These are phyloP conservation scores for Anastatus disparis DNA, from an alignment of 1,140 invertebrate species.

Conservation along the genomic window DNA sequence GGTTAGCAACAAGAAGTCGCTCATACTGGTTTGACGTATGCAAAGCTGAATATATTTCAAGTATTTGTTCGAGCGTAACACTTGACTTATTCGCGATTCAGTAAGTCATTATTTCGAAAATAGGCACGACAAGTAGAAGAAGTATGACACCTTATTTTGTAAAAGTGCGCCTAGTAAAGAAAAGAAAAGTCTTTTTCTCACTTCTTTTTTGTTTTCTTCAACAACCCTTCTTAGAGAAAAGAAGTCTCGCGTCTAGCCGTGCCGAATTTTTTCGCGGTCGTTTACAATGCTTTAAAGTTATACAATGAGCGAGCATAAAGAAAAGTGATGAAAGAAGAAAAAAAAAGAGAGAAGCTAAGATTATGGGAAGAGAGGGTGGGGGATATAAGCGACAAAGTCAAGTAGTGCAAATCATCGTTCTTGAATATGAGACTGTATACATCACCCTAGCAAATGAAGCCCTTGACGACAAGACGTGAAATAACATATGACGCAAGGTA, in stretches of 20 bases:
- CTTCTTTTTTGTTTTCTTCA: too few relatives aligned
- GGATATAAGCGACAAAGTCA: background rate
- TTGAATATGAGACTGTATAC: constrained; percentile 19
- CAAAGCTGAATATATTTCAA: too few relatives aligned
- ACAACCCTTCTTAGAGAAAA: too few relatives aligned
- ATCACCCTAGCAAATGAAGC: too few relatives aligned
- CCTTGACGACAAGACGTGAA: background rate
- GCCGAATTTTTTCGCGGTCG: constrained; percentile 35
- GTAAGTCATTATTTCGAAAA: constrained; percentile 26
- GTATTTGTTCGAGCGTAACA: background rate
- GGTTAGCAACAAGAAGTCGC: constrained; percentile 6
- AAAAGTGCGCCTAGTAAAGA: constrained; percentile 30
- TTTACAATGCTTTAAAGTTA: constrained; percentile 24
- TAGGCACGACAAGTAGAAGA: constrained; percentile 13
- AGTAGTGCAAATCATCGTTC: constrained; percentile 9
- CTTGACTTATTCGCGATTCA: constrained; percentile 24
- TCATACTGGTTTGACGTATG: too few relatives aligned
- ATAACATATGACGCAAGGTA: background rate
- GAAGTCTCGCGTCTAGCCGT: constrained; percentile 22
- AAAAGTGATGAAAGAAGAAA: too few relatives aligned
- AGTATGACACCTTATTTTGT: constrained; percentile 42
- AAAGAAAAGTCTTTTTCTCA: constrained; percentile 20
- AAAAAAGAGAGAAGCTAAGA: too few relatives aligned
- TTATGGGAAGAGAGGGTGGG: background rate
- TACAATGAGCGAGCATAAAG: constrained; percentile 8